Conservation (phyloP, 1,140 invertebrate genomes). For the Atta texana region DNA sequence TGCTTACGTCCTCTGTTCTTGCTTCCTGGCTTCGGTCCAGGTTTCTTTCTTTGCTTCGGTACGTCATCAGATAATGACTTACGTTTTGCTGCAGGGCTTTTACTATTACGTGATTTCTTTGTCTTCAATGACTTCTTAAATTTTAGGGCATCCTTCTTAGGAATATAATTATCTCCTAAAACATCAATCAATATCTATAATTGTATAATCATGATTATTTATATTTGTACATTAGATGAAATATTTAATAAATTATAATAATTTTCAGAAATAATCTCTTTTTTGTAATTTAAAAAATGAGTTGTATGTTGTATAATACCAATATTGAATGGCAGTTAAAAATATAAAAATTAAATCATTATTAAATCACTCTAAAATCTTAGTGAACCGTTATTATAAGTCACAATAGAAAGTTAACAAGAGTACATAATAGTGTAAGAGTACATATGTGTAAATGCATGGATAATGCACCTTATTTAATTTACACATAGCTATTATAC, state of each 20-base stretch:
- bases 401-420: no score
- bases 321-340: no score
- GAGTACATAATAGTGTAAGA: no score
- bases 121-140: constrained; percentile 79
- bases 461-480: no score
- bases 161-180: constrained; percentile 83
- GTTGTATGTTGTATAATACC: not conserved
- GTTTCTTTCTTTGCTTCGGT: constrained; percentile 83
- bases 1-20: constrained; percentile 81
- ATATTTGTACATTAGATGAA: not conserved
- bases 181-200: constrained; percentile 34
- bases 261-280: not conserved
- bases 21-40: constrained; percentile 85
- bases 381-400: no score
- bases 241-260: not conserved
- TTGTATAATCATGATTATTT: not conserved
- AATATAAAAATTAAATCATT: no score
- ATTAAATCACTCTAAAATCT: no score
- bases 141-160: constrained; percentile 81
- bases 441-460: no score
- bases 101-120: constrained; percentile 80
- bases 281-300: not conserved
- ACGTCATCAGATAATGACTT: constrained; percentile 78
- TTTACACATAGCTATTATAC: no score
- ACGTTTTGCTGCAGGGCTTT: constrained; percentile 80